These are phyloP conservation scores for Capromys pilorides DNA, from an alignment of 2,797 vertebrate species.

Conservation along the genomic window DNA sequence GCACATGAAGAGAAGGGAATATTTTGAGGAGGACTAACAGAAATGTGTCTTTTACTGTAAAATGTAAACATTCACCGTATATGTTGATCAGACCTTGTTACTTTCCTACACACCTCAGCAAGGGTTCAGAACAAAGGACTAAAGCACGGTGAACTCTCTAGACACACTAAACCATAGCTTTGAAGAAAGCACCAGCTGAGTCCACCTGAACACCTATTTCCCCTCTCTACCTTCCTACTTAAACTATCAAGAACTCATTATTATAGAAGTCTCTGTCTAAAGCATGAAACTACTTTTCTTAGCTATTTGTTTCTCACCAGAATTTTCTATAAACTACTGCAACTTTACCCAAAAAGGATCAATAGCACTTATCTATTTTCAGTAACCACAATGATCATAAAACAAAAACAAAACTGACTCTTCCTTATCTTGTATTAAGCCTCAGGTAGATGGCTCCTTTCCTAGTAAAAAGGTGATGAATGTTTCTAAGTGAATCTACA, in stretches of 20 bases:
- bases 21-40: neutral
- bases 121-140: slow-evolving; percentile 25
- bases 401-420: slow-evolving; percentile 29
- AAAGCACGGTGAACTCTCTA: neutral
- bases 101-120: slow-evolving; percentile 19
- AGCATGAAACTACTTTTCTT: slow-evolving; percentile 32
- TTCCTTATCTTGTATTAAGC: neutral
- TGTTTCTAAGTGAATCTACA: neutral
- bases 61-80: neutral
- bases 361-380: neutral
- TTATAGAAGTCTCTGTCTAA: neutral
- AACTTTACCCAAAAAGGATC: slow-evolving; percentile 2
- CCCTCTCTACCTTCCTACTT: neutral
- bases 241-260: neutral
- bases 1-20: neutral
- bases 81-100: neutral
- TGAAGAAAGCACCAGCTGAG: neutral
- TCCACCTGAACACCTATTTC: too few relatives aligned
- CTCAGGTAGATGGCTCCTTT: neutral
- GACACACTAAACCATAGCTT: slow-evolving; percentile 23
- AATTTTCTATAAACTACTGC: slow-evolving; percentile 21
- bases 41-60: neutral
- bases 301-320: neutral
- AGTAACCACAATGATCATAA: slow-evolving; percentile 31
- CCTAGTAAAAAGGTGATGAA: neutral